Percentiles rank a stretch among this genome's conserved stretches.
phyloP scores from a whole-genome alignment of 2,888 invertebrate genomes.

The Monoplex corrugatus region DNA sequence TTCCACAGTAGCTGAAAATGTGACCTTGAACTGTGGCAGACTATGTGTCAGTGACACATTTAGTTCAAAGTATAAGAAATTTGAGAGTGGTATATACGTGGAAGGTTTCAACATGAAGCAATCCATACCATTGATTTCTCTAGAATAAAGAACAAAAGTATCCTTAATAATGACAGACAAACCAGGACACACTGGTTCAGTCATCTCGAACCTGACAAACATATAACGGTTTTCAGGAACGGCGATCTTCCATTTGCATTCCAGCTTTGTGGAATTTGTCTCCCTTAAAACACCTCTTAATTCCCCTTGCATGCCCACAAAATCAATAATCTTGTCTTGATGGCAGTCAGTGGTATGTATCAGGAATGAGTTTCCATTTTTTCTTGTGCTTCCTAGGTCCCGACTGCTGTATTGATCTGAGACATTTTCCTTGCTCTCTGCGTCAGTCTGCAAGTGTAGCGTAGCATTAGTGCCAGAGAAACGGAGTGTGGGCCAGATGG shows the following conservation, averaged over 20 bases:
- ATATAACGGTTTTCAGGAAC: neutral
- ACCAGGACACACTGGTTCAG: neutral
- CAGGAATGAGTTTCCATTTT: neutral
- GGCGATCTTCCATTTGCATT: neutral
- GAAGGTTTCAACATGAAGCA: neutral
- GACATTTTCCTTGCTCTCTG: neutral
- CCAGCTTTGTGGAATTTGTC: neutral
- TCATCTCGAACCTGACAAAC: neutral
- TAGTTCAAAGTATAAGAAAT: neutral
- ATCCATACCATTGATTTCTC: neutral
- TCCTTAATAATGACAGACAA: neutral
- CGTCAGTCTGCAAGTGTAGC: neutral
- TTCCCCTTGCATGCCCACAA: neutral
- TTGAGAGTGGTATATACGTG: neutral
- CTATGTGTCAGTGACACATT: neutral
- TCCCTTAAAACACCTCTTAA: neutral
- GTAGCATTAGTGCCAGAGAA: neutral
- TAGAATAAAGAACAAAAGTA: neutral
- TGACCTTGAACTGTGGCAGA: neutral
- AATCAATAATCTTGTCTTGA: neutral
- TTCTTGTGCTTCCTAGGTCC: too few relatives aligned
- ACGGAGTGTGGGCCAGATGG: neutral
- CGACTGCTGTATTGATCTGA: too few relatives aligned
- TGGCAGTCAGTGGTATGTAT: neutral
- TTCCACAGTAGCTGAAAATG: neutral